These are phyloP conservation scores for Nyleta sp. DNA, from an alignment of 2,888 invertebrate species.

Conservation along the genomic window DNA sequence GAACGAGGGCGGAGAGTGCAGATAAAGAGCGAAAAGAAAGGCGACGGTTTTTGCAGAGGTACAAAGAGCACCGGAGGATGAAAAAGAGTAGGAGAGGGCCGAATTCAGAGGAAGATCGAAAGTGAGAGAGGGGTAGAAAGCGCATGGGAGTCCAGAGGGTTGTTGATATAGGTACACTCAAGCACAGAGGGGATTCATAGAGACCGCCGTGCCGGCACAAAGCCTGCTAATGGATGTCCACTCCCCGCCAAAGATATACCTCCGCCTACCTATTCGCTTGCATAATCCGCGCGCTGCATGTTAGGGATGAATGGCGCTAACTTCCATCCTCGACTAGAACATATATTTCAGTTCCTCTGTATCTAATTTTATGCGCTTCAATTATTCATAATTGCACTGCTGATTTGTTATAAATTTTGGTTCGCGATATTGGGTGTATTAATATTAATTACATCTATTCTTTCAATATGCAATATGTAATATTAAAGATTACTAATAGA, in stretches of 20 bases:
- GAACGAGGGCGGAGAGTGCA: slow-evolving; percentile 38
- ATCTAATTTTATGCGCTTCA: slow-evolving; percentile 37
- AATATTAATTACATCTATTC: too few species aligned
- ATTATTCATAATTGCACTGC: slow-evolving; percentile 10
- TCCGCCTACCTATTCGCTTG: slow-evolving; percentile 74
- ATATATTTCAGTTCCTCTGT: slow-evolving; percentile 35
- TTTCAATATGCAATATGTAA: too few species aligned
- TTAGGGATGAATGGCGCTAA: slow-evolving; percentile 60
- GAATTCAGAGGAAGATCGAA: slow-evolving; percentile 64
- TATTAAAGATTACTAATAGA: too few species aligned
- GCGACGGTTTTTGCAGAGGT: slow-evolving; percentile 42
- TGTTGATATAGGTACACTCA: slow-evolving; percentile 65
- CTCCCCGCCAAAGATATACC: slow-evolving; percentile 79
- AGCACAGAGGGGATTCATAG: slow-evolving; percentile 65
- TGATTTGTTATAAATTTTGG: slow-evolving; percentile 7
- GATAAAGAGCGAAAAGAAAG: slow-evolving; percentile 53
- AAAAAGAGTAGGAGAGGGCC: slow-evolving; percentile 58
- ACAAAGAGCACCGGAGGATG: slow-evolving; percentile 58
- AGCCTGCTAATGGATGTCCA: slow-evolving; percentile 82
- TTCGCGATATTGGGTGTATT: too few species aligned
- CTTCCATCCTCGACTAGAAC: slow-evolving; percentile 47
- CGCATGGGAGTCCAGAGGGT: slow-evolving; percentile 65
- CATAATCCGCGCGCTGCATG: slow-evolving; percentile 68
- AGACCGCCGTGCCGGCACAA: slow-evolving; percentile 72
- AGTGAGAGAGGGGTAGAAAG: slow-evolving; percentile 62